A percentile compares a stretch with the other conserved stretches of the same genome.
Evolutionary conservation across 2,888 invertebrate species (phyloP).

Genomic region (Phyllotreta cruciferae): DNA sequence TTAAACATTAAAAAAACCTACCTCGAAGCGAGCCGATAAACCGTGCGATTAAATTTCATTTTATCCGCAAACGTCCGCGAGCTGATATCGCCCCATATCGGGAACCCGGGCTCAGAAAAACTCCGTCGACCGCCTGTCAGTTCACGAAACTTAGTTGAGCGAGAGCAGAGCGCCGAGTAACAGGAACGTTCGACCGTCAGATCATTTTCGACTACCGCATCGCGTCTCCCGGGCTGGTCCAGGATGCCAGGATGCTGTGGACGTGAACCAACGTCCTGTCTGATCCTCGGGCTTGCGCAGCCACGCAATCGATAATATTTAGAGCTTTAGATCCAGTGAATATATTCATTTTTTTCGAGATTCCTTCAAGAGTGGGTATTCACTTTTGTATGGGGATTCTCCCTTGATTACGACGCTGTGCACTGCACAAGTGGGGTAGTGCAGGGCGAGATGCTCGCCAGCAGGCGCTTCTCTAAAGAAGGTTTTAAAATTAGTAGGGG

Average conservation of each 20-base stretch:
- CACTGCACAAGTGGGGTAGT: constrained; percentile 23
- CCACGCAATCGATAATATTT: constrained; percentile 56
- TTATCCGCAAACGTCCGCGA: neutral
- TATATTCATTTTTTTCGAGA: constrained; percentile 31
- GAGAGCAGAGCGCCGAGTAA: constrained; percentile 3
- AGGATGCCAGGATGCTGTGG: constrained; percentile 54
- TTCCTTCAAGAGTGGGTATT: constrained; percentile 31
- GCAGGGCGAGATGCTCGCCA: constrained; percentile 15
- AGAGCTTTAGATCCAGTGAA: constrained; percentile 38
- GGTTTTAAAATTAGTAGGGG: no score
- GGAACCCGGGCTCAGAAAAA: neutral
- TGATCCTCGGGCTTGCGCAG: constrained; percentile 53
- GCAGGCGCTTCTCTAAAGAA: no score
- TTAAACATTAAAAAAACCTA: constrained; percentile 9
- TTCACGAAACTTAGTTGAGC: constrained; percentile 13
- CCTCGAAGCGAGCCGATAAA: constrained; percentile 10
- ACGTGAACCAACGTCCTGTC: constrained; percentile 52
- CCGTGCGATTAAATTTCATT: constrained; percentile 7
- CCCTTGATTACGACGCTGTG: constrained; percentile 24
- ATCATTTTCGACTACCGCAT: constrained; percentile 57
- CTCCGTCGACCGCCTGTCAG: constrained; percentile 5
- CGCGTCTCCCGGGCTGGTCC: constrained; percentile 57
- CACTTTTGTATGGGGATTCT: constrained; percentile 29
- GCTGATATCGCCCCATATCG: neutral
- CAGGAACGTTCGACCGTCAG: constrained; percentile 34